Conservation (phyloP, 2,797 vertebrate species). For the Trematomus bernacchii region DNA sequence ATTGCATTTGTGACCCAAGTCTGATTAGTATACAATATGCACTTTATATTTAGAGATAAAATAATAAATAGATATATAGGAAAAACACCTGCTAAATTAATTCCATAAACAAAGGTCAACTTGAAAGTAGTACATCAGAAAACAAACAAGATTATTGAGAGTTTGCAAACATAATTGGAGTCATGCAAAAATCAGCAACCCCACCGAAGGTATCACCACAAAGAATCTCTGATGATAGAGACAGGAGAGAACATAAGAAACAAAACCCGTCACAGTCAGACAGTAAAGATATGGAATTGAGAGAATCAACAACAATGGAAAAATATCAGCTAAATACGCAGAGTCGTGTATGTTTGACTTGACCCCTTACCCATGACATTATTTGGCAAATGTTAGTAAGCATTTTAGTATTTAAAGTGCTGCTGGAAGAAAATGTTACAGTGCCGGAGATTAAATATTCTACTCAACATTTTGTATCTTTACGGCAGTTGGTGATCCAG, state of each 20-base stretch:
- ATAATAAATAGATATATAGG: neutral
- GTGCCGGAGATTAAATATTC: too few species aligned
- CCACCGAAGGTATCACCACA: neutral
- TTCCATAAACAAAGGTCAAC: neutral
- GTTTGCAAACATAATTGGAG: constrained; percentile 9
- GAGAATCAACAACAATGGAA: neutral
- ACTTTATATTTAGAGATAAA: neutral
- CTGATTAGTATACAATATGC: neutral
- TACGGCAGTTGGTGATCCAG: neutral
- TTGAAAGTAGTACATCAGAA: constrained; percentile 1
- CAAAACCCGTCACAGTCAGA: constrained; percentile 10
- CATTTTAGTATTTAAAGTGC: neutral
- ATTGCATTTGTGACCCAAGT: neutral
- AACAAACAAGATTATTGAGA: constrained; percentile 6
- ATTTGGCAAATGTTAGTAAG: neutral
- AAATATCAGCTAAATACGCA: neutral
- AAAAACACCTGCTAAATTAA: neutral
- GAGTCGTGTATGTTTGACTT: neutral
- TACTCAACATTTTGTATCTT: neutral
- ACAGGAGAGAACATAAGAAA: neutral
- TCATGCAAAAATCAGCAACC: constrained; percentile 14
- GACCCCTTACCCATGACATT: neutral
- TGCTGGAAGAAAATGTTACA: neutral
- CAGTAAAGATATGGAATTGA: neutral
- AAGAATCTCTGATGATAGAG: constrained; percentile 20